Evolutionary conservation across 2,113 vertebrate species (phyloP).

Genomic region (Alectura lathami): DNA sequence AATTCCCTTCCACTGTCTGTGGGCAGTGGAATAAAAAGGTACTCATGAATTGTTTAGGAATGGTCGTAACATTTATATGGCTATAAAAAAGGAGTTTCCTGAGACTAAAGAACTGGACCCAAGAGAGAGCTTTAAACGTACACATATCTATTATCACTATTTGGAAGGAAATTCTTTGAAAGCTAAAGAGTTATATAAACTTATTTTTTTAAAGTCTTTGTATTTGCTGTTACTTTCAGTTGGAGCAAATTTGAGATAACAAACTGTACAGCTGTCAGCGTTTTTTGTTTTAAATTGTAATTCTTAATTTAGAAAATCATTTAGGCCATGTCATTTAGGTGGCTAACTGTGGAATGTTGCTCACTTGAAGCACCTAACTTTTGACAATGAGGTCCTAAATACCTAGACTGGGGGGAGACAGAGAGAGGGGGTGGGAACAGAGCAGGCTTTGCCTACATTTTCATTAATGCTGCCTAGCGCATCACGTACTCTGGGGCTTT

Average conservation of each 20-base stretch:
- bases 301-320: not conserved
- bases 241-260: not conserved
- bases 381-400: not conserved
- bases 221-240: not conserved
- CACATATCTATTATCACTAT: not conserved
- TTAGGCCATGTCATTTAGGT: not conserved
- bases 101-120: not conserved
- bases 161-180: not conserved
- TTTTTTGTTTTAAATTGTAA: not conserved
- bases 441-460: not conserved
- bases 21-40: not conserved
- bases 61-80: rapidly evolving
- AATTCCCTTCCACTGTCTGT: not conserved
- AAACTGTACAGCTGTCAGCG: not conserved
- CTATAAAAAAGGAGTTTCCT: not conserved
- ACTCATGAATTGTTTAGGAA: not conserved
- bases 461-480: not conserved
- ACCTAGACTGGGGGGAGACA: no score
- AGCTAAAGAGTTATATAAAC: not conserved
- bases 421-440: not conserved
- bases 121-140: not conserved
- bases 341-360: not conserved
- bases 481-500: not conserved
- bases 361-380: not conserved
- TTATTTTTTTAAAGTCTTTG: not conserved